Evolutionary conservation across 2,888 invertebrate genomes (phyloP), one percentile per base, ranked within the genome.

Genomic region (Branchipolynoe longqiensis): DNA sequence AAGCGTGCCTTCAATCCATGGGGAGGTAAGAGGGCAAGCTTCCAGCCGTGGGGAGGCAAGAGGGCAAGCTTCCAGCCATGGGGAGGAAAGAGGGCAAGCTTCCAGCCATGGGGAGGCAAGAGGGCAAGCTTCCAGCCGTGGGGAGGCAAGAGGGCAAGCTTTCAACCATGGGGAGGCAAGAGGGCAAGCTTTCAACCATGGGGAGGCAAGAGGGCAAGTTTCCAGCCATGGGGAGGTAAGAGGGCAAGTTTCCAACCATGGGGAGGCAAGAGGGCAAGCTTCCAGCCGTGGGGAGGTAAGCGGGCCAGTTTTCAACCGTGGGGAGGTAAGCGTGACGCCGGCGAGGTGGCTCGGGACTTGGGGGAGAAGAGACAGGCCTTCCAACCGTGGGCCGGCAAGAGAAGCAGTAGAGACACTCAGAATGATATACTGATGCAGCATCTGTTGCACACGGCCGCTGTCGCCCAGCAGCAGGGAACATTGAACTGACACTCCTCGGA

Each of bases 161-260:
- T 84, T n/a, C 69, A 64, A 22, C 69, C 64, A 6, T 64, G 69
- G 54, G 84, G 69, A 1, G 84, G 69, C 31, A 62, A 74, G 38
- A 8, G 73, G 25, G 41, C 74, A 36, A 40, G 31, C 28, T 85
- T 85, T 48, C 73, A 85, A 31, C 85, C 85, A 6, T 85, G 85
- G 85, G 73, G 74, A 36, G 85, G 85, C 25, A 85, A 85, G 40
- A 22, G 85, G 8, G 48, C 40, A 18, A 56, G 41, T n/a, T 85
- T 85, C 58, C 56, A 54, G 18, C 85, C 85, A 1, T 85, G 85
- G 85, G 85, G 74, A 22, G 85, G 85, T 38, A 85, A 85, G 40
- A 28, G 85, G 22, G 78, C 56, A 0, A 69, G 36, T 12, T 78
- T 85, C 78, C 58, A 40, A 25, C 78, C 84, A 18, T 84, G 84